phyloP scores from a whole-genome alignment of 2,113 vertebrate genomes.

The Cavia aperea region DNA sequence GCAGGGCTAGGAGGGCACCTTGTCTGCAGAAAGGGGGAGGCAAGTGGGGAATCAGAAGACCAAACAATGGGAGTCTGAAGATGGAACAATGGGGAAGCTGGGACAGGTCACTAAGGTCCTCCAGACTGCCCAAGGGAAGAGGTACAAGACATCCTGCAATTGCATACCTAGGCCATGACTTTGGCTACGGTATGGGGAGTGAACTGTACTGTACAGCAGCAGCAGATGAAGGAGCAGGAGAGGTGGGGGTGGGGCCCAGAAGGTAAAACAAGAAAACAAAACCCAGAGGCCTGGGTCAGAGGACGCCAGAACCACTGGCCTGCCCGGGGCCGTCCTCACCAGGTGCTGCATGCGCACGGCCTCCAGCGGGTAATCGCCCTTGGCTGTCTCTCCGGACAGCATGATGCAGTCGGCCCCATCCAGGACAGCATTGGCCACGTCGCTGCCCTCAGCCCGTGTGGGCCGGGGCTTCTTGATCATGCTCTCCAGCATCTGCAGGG shows the following conservation, averaged over 20 bases:
- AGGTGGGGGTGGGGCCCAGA: background rate
- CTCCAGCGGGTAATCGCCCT: constrained; percentile 96
- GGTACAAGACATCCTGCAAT: background rate
- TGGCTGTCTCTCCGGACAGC: constrained; percentile 96
- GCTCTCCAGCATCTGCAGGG: constrained; percentile 95
- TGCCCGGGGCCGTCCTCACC: constrained; percentile 75
- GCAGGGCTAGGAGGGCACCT: background rate
- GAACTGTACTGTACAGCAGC: background rate
- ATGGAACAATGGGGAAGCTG: background rate
- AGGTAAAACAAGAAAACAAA: background rate
- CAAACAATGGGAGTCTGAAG: background rate
- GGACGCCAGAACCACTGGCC: fast-evolving
- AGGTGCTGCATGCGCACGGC: constrained; percentile 92
- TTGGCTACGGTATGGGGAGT: background rate
- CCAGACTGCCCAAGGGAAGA: background rate
- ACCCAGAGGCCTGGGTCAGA: background rate
- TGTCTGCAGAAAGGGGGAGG: background rate
- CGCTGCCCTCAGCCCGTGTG: constrained; percentile 92
- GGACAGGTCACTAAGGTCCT: background rate
- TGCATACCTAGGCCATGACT: background rate
- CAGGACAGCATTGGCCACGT: constrained; percentile 95
- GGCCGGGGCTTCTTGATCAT: constrained; percentile 99
- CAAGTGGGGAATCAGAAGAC: background rate
- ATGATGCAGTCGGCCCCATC: constrained; percentile 98
- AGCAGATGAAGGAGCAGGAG: background rate